Percentiles rank a stretch among this genome's conserved stretches.
Evolutionary conservation across 1,140 invertebrate species (phyloP).

Genomic region (Conopomorpha cramerella): DNA sequence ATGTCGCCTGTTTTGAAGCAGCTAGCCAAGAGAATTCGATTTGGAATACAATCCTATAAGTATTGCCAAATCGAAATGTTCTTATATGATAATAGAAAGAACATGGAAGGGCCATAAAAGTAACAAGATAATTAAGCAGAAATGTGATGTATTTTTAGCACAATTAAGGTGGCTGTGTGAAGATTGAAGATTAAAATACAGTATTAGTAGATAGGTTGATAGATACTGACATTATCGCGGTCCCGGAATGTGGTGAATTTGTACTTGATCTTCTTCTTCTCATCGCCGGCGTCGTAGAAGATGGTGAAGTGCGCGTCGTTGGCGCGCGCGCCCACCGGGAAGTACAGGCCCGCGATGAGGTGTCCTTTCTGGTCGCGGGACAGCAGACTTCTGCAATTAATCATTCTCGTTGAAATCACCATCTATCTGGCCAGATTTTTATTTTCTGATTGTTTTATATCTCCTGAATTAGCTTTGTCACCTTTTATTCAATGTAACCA

Average conservation of each 20-base stretch:
- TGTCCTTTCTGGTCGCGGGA: conserved; percentile 80
- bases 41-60: not conserved
- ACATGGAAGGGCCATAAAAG: too few species aligned
- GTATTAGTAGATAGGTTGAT: not conserved
- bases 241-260: conserved; percentile 37
- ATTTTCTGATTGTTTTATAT: too few species aligned
- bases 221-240: conserved; percentile 24
- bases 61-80: not conserved
- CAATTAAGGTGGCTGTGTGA: not conserved
- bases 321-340: conserved; percentile 46
- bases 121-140: too few species aligned
- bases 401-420: too few species aligned
- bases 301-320: conserved; percentile 42
- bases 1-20: too few species aligned
- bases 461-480: too few species aligned
- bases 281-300: conserved; percentile 29
- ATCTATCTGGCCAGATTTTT: too few species aligned
- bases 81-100: too few species aligned
- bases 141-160: not conserved
- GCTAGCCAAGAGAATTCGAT: too few species aligned
- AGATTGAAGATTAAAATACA: not conserved
- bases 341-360: conserved; percentile 82
- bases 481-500: too few species aligned
- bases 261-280: conserved; percentile 39
- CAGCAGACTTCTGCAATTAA: conserved; percentile 73